Conservation (phyloP, 2,888 invertebrate species). For the Eupithecia centaureata region DNA sequence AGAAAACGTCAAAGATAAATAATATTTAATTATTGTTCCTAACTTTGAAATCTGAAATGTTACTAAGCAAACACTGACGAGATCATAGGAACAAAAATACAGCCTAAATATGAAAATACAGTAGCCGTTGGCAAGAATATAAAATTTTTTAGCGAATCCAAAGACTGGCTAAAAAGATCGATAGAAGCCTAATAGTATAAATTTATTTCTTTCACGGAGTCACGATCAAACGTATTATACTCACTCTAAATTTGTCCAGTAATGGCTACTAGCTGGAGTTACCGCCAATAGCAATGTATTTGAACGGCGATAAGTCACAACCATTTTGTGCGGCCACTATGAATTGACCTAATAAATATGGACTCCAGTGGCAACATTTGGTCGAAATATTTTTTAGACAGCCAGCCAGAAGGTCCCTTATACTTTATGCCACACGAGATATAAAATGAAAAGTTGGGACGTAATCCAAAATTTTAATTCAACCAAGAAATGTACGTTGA, state of each 20-base stretch:
- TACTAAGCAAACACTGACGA: background rate
- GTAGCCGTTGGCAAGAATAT: background rate
- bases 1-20: background rate
- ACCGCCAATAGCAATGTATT: slow-evolving; percentile 61
- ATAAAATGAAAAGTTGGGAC: background rate
- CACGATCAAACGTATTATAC: slow-evolving; percentile 45
- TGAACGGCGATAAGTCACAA: slow-evolving; percentile 66
- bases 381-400: slow-evolving; percentile 54
- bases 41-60: background rate
- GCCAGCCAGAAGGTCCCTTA: slow-evolving; percentile 13
- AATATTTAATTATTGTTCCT: background rate
- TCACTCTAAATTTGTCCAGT: slow-evolving; percentile 60
- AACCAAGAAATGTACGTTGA: background rate
- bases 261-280: slow-evolving; percentile 58
- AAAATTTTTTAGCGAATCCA: background rate
- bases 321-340: slow-evolving; percentile 56
- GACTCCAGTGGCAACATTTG: slow-evolving; percentile 60
- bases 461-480: background rate
- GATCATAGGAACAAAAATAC: background rate
- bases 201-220: slow-evolving; percentile 34
- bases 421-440: background rate
- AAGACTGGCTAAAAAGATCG: slow-evolving; percentile 1
- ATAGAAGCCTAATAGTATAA: slow-evolving; percentile 19
- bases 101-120: background rate
- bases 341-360: slow-evolving; percentile 62